phyloP scores from a whole-genome alignment of 1,140 invertebrate species.

The Neodiprion virginianus region DNA sequence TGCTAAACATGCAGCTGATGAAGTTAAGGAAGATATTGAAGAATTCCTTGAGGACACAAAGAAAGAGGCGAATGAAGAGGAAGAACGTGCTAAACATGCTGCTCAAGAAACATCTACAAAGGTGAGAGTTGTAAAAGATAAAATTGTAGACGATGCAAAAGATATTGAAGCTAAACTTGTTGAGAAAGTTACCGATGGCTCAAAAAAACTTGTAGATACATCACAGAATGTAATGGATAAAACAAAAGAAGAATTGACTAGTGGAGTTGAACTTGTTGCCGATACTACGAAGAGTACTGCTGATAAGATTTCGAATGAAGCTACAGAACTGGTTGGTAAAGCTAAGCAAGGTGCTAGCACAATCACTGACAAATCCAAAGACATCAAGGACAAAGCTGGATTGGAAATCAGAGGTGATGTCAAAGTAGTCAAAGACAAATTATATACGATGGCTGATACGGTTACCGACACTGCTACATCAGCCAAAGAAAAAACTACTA shows the following conservation, averaged over 20 bases:
- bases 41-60: conserved; percentile 41
- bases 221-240: neutral
- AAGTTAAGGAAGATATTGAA: conserved; percentile 34
- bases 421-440: conserved; percentile 1
- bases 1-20: conserved; percentile 39
- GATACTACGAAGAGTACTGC: neutral
- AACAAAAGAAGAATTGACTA: neutral
- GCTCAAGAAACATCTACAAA: conserved; percentile 10
- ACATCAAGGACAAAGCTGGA: conserved; percentile 7
- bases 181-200: neutral
- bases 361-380: neutral
- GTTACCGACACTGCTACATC: neutral
- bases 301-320: conserved; percentile 3
- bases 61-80: conserved; percentile 32
- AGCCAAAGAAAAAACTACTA: conserved; percentile 14
- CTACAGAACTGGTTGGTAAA: neutral
- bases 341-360: neutral
- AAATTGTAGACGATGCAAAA: neutral
- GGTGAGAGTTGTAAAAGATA: neutral
- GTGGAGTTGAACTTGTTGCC: neutral
- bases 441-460: neutral
- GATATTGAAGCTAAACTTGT: conserved; percentile 16
- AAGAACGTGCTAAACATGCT: conserved; percentile 23
- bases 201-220: neutral
- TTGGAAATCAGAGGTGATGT: conserved; percentile 17